These are phyloP conservation scores for Gryllus bimaculatus DNA, from an alignment of 1,140 invertebrate genomes.

Conservation along the genomic window DNA sequence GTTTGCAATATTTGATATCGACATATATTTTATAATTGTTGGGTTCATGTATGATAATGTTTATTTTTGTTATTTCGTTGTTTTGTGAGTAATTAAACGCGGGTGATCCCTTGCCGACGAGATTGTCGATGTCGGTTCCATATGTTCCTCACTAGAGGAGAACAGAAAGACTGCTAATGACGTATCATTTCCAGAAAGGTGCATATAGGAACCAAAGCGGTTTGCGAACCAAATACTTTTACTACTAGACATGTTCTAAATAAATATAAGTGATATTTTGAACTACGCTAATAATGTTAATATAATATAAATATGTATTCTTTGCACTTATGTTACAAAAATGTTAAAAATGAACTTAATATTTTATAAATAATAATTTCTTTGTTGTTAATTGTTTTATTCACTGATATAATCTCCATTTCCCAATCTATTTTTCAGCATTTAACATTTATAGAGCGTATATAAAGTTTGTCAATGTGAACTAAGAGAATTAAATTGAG, in stretches of 20 bases:
- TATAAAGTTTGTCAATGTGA: too few relatives aligned
- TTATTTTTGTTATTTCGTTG: not conserved
- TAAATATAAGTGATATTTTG: not conserved
- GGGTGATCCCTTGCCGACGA: too few relatives aligned
- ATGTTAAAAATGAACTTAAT: not conserved
- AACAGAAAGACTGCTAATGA: not conserved
- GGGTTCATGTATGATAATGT: not conserved
- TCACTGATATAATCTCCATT: too few relatives aligned
- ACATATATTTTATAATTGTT: not conserved
- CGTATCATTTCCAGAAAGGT: not conserved
- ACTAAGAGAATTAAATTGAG: too few relatives aligned
- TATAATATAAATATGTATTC: not conserved
- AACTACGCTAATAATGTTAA: not conserved
- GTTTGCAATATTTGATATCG: not conserved
- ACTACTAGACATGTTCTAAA: not conserved
- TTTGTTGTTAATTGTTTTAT: too few relatives aligned
- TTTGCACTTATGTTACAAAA: not conserved
- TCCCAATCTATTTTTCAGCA: too few relatives aligned
- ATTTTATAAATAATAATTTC: not conserved
- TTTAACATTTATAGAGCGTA: too few relatives aligned
- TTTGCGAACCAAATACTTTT: not conserved
- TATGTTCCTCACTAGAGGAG: too few relatives aligned
- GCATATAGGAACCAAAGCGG: not conserved
- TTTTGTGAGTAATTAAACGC: not conserved
- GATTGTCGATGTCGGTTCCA: too few relatives aligned